These are phyloP conservation scores for Hippocampus barbouri DNA, from an alignment of 2,113 vertebrate genomes.

Conservation along the genomic window DNA sequence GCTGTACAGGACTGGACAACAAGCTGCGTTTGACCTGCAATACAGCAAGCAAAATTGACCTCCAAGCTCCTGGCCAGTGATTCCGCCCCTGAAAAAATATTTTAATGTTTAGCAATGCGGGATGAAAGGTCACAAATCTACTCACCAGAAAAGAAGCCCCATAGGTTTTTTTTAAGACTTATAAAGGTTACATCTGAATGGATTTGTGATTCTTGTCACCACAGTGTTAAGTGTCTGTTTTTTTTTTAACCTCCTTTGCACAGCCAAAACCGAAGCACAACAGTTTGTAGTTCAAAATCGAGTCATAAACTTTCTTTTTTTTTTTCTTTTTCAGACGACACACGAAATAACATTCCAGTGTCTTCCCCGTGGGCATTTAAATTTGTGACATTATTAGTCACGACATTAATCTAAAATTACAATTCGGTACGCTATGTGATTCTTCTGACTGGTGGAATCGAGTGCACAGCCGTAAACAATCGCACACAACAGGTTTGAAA, in stretches of 20 bases:
- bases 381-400: neutral
- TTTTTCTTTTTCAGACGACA: neutral
- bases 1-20: conserved; percentile 16
- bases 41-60: neutral
- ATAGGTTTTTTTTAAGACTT: neutral
- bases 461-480: neutral
- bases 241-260: neutral
- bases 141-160: neutral
- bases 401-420: neutral
- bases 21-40: neutral
- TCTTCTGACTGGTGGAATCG: neutral
- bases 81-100: neutral
- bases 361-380: neutral
- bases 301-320: neutral
- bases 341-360: neutral
- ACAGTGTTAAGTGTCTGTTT: neutral
- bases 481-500: neutral
- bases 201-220: neutral
- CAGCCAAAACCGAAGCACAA: neutral
- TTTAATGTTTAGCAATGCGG: neutral
- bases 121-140: neutral
- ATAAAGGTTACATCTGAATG: neutral
- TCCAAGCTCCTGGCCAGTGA: neutral
- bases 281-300: neutral
- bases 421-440: neutral